A percentile compares a stretch with the other conserved stretches of the same genome.
Conservation (phyloP, 2,888 invertebrate species). For the Pammene fasciana region DNA sequence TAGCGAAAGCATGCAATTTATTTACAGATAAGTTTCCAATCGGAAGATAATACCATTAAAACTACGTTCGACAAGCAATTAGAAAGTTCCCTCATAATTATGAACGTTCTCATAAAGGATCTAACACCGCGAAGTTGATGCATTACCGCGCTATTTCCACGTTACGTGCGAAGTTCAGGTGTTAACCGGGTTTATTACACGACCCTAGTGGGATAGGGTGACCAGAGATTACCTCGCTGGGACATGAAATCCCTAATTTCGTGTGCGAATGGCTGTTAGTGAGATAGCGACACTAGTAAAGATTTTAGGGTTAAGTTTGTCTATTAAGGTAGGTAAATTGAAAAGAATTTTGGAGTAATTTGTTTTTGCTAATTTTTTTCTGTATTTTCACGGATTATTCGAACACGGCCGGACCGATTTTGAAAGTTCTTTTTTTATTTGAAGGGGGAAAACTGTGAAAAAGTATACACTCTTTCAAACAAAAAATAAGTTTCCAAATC, state of each 20-base stretch:
- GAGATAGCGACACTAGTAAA: slow-evolving; percentile 3
- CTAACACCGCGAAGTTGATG: slow-evolving; percentile 39
- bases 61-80: slow-evolving; percentile 24
- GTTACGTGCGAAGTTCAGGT: slow-evolving; percentile 43
- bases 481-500: no score
- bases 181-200: slow-evolving; percentile 43
- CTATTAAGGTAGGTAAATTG: background rate
- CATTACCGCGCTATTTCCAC: slow-evolving; percentile 41
- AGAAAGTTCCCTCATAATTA: slow-evolving; percentile 35
- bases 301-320: background rate
- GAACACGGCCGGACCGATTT: no score
- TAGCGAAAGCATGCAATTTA: background rate
- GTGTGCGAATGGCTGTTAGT: background rate
- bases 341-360: no score
- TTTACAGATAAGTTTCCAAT: slow-evolving; percentile 5
- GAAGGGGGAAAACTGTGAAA: no score
- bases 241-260: slow-evolving; percentile 25
- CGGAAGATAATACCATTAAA: slow-evolving; percentile 6
- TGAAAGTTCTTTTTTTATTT: no score
- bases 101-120: slow-evolving; percentile 33
- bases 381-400: no score
- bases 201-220: slow-evolving; percentile 35
- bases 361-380: no score
- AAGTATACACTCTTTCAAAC: no score
- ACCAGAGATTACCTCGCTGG: slow-evolving; percentile 25